Conservation (phyloP, 2,113 vertebrate species). For the Thalassarche chlororhynchos region DNA sequence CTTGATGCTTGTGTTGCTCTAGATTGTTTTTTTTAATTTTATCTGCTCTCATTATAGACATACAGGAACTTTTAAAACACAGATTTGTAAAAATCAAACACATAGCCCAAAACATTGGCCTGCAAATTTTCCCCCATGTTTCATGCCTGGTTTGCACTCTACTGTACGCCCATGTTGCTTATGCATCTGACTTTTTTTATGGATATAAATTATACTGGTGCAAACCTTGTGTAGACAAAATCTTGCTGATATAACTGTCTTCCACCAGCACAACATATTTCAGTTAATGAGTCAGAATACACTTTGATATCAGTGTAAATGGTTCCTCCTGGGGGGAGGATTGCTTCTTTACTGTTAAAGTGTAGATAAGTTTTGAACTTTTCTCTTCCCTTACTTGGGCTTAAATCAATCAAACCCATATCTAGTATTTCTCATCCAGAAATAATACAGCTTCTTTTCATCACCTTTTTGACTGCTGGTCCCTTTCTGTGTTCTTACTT, state of each 20-base stretch:
- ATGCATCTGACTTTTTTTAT: background rate
- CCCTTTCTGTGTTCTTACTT: background rate
- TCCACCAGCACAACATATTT: constrained; percentile 16
- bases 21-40: background rate
- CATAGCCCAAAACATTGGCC: background rate
- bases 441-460: background rate
- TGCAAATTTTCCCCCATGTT: background rate
- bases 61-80: background rate
- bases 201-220: background rate
- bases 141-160: background rate
- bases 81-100: background rate
- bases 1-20: background rate
- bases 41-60: background rate
- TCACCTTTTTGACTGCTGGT: background rate
- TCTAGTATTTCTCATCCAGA: constrained; percentile 3
- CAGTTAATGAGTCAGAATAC: constrained; percentile 59
- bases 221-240: constrained; percentile 13
- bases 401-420: background rate
- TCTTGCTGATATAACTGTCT: constrained; percentile 41
- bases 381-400: background rate
- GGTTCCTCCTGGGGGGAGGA: constrained; percentile 9
- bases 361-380: constrained; percentile 33
- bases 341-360: constrained; percentile 18
- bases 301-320: constrained; percentile 47
- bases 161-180: rapidly evolving